Conservation (phyloP, 2,888 invertebrate species). For the Synergus gifuensis region DNA sequence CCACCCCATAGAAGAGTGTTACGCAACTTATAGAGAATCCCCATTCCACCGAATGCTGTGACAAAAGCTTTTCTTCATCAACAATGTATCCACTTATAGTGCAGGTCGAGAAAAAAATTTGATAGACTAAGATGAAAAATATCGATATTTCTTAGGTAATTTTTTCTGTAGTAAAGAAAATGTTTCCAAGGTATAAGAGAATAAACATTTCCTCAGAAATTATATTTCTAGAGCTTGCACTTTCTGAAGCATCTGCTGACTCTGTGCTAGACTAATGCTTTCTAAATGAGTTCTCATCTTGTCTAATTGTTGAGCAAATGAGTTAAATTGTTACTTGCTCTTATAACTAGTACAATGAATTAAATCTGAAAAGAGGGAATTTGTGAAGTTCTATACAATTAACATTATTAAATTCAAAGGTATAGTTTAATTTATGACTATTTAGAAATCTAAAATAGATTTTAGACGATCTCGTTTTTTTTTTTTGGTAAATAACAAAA, state of each 20-base stretch:
- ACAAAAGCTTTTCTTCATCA: slow-evolving; percentile 29
- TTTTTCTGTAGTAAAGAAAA: slow-evolving; percentile 5
- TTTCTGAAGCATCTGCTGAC: slow-evolving; percentile 26
- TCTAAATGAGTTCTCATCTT: slow-evolving; percentile 34
- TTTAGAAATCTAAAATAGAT: not conserved
- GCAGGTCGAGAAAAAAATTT: not conserved
- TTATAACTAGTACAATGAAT: slow-evolving; percentile 2
- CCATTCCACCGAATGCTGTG: not conserved
- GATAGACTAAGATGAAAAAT: slow-evolving; percentile 20
- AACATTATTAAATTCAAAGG: not conserved
- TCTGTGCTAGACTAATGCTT: slow-evolving; percentile 23
- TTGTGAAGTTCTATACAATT: not conserved
- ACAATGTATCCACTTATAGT: slow-evolving; percentile 15
- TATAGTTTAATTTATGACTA: not conserved
- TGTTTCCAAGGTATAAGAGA: slow-evolving; percentile 14
- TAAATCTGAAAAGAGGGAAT: not conserved
- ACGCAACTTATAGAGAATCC: slow-evolving; percentile 7
- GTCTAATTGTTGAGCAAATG: slow-evolving; percentile 33
- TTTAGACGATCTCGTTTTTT: not conserved
- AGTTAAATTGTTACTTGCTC: slow-evolving; percentile 15
- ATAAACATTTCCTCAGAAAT: not conserved
- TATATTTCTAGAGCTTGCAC: slow-evolving; percentile 15
- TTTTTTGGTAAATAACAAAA: not conserved
- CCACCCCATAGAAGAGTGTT: slow-evolving; percentile 2
- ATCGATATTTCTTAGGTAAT: not conserved